phyloP scores from a whole-genome alignment of 2,113 vertebrate genomes.

The Indicator maculatus region DNA sequence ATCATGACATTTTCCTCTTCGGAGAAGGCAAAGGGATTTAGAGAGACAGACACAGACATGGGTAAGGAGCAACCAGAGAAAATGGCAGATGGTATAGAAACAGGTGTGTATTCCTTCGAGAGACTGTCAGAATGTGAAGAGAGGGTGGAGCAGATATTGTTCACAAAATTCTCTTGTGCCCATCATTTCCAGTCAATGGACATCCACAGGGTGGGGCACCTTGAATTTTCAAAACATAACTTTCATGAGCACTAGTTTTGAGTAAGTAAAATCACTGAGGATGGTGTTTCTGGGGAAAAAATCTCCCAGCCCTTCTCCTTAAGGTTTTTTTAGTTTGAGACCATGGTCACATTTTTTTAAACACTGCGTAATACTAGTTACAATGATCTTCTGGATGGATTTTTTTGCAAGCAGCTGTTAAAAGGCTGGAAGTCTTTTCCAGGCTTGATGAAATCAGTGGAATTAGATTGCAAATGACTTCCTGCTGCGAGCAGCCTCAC shows the following conservation, averaged over 20 bases:
- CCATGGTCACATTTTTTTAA: background rate
- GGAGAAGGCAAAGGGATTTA: slow-evolving; percentile 43
- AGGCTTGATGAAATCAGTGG: background rate
- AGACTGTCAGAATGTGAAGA: background rate
- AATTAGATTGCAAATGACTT: background rate
- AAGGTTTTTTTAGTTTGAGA: background rate
- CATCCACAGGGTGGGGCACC: background rate
- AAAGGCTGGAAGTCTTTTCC: background rate
- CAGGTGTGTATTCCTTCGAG: background rate
- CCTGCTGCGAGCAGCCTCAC: background rate
- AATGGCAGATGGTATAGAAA: slow-evolving; percentile 23
- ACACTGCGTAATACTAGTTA: background rate
- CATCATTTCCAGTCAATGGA: background rate
- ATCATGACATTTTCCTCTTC: slow-evolving; percentile 65
- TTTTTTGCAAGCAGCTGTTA: background rate
- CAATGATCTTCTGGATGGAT: background rate
- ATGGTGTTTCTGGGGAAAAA: background rate
- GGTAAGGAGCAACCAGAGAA: background rate
- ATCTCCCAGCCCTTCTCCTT: background rate
- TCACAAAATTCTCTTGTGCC: background rate
- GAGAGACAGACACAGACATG: slow-evolving; percentile 24
- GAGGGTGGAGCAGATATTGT: background rate
- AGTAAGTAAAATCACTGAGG: background rate
- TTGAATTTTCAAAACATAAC: background rate
- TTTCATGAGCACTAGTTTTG: background rate